phyloP scores from a whole-genome alignment of 2,888 invertebrate species.

The Thera obeliscata region DNA sequence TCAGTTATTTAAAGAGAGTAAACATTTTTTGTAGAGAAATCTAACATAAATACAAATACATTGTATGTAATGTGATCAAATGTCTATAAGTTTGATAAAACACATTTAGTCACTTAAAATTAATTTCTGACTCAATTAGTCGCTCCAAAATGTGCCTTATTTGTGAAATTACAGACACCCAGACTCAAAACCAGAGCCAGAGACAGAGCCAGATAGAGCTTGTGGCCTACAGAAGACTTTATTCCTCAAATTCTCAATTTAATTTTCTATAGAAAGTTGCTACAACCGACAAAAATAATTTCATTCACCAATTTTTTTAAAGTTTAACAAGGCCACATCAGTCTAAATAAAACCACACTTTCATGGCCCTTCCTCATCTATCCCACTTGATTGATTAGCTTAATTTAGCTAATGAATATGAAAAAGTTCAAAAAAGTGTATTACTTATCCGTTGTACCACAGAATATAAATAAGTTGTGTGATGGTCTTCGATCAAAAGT shows the following conservation, averaged over 20 bases:
- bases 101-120: no score
- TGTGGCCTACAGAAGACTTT: no score
- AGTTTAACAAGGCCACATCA: constrained; percentile 2
- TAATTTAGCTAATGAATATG: constrained; percentile 13
- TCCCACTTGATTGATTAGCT: constrained; percentile 22
- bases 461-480: no score
- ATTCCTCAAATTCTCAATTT: no score
- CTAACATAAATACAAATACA: no score
- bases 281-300: not conserved
- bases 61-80: no score
- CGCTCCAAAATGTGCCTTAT: no score
- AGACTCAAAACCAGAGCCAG: no score
- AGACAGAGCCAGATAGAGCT: no score
- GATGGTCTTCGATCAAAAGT: constrained; percentile 13
- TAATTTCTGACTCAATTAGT: no score
- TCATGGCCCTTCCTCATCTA: constrained; percentile 14
- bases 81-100: no score
- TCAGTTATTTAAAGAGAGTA: not conserved
- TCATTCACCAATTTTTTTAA: constrained; percentile 7
- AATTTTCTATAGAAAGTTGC: not conserved
- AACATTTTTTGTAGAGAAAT: not conserved
- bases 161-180: no score
- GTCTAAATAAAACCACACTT: constrained; percentile 17
- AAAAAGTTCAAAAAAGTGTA: constrained; percentile 7
- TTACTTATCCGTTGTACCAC: not conserved